Base-by-base conservation (phyloP, 2,888 invertebrate genomes). In the Scrobipalpa atriplicella region DNA sequence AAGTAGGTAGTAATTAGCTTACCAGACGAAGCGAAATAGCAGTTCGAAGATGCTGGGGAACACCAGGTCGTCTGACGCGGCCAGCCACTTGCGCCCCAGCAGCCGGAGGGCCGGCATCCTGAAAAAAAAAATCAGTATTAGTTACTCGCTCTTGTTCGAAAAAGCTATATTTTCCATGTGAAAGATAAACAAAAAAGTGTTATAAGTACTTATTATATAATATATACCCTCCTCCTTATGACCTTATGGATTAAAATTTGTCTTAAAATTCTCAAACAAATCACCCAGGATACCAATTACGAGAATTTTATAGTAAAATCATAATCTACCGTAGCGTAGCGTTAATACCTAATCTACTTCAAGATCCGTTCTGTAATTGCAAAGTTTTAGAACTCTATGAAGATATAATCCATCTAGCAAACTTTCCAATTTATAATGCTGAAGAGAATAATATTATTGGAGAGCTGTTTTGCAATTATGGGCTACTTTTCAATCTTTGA, bases 51-150 rank as follows among this genome's bases (percentile, higher is more conserved):
- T 93, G 81, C 96, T 97, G 41, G 98, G 98, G 85, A 97, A 97
- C 58, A 98, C 98, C 80, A 98, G 95, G 89, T 98, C 98, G 91
- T 98, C 98, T 75, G 97, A 96, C 78, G 96, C 97, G 78, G 97
- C 96, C 78, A 96, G 95, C 98, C 98, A 98, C 90, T 97, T 96
- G 83, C 98, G 94, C 80, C 96, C 96, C 85, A 98, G 97, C 72
- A 97, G 95, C 84, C 95, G 95, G 82, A 98, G 94, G 77, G 97
- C 97, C 82, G 98, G 98, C 98, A 98, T 98, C 78, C 93, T 93
- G 82, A 0, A 87, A 88, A n/a, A n/a, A n/a, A n/a, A n/a, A n/a
- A n/a, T n/a, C 81, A 85, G 87, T 52, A 66, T 54, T 38, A 62
- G 7, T 47, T 47, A 16, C 13, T 43, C 41, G 2, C 43, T 43